Evolutionary conservation across 2,888 invertebrate species (phyloP).

Genomic region (Nymphalis urticae): DNA sequence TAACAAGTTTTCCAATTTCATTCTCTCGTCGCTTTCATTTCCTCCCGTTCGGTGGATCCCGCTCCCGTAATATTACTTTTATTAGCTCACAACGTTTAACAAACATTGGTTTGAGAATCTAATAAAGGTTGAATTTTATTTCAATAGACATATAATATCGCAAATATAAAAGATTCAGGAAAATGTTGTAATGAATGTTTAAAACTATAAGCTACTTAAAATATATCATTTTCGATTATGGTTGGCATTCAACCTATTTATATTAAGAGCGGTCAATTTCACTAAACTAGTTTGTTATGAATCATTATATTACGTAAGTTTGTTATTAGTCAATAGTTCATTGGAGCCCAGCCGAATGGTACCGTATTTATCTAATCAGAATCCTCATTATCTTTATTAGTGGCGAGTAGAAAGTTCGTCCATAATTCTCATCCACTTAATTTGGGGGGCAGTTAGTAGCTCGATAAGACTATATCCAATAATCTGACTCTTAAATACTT

Average conservation of each 20-base stretch:
- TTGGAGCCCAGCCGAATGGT: conserved; percentile 46
- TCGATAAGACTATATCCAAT: conserved; percentile 72
- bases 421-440: conserved; percentile 76
- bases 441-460: conserved; percentile 69
- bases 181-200: background rate
- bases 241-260: background rate
- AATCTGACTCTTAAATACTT: conserved; percentile 65
- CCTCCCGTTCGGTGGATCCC: conserved; percentile 66
- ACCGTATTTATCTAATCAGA: conserved; percentile 70
- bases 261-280: conserved; percentile 9
- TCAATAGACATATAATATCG: conserved; percentile 52
- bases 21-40: conserved; percentile 79
- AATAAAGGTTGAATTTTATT: conserved; percentile 69
- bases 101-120: conserved; percentile 75
- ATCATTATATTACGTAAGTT: conserved; percentile 30
- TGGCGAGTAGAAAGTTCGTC: conserved; percentile 68
- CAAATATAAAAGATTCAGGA: conserved; percentile 2
- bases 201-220: background rate
- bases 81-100: conserved; percentile 79
- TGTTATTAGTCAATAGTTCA: conserved; percentile 29
- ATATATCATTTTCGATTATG: background rate
- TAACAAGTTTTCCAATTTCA: conserved; percentile 82
- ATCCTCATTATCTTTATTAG: conserved; percentile 76
- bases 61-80: conserved; percentile 77
- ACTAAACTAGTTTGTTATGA: conserved; percentile 16